These are phyloP conservation scores for Melieria crassipennis DNA, from an alignment of 2,888 invertebrate species.

Conservation along the genomic window DNA sequence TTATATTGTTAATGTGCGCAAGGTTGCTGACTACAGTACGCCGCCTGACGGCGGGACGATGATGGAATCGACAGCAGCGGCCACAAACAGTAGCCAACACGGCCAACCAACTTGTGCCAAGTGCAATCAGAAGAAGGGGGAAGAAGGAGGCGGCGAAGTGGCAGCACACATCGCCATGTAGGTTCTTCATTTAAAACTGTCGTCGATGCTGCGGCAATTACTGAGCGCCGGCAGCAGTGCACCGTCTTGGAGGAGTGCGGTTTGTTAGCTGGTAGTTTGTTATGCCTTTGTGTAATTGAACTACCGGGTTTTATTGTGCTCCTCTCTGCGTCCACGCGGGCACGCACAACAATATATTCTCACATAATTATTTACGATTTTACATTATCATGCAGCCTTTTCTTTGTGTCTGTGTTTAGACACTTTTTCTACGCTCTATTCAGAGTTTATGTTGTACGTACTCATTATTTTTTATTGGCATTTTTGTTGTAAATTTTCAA, in stretches of 20 bases:
- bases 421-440: conserved; percentile 11
- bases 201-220: not conserved
- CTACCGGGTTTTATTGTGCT: conserved; percentile 9
- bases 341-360: conserved; percentile 54
- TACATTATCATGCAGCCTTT: conserved; percentile 52
- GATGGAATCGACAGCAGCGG: not conserved
- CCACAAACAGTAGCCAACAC: no score
- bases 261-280: not conserved
- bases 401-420: no score
- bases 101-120: conserved; percentile 22
- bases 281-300: not conserved
- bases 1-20: conserved; percentile 33
- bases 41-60: conserved; percentile 10
- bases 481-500: conserved; percentile 22
- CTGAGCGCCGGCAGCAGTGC: conserved; percentile 11
- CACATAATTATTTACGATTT: conserved; percentile 62
- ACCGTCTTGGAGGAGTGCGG: not conserved
- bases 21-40: not conserved
- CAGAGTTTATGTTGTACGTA: not conserved
- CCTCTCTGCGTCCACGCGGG: conserved; percentile 29
- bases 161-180: not conserved
- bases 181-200: conserved; percentile 2
- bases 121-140: not conserved
- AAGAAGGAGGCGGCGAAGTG: conserved; percentile 4
- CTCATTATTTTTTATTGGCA: conserved; percentile 3